phyloP scores from a whole-genome alignment of 1,140 invertebrate genomes.

The Ceratoteleas bidentatus region DNA sequence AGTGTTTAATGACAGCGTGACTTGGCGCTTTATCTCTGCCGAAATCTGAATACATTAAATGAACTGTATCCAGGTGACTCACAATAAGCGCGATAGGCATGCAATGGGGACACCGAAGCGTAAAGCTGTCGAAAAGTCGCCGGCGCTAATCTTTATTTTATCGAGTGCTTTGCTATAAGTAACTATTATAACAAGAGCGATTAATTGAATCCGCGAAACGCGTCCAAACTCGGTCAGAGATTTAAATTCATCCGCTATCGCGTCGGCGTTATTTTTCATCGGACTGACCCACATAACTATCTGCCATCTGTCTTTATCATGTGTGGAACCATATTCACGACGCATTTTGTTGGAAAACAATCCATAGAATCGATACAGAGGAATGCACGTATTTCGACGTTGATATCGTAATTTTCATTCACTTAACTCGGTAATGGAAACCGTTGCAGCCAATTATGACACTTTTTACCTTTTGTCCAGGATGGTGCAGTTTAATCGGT shows the following conservation, averaged over 20 bases:
- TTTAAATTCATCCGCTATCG: conserved; percentile 19
- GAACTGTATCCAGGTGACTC: too few relatives aligned
- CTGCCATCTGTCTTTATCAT: not conserved
- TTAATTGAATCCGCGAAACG: conserved; percentile 19
- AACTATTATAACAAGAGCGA: conserved; percentile 8
- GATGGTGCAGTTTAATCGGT: too few relatives aligned
- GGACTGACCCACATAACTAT: conserved; percentile 9
- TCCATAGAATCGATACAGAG: not conserved
- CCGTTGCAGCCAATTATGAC: too few relatives aligned
- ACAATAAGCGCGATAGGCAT: too few relatives aligned
- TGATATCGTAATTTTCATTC: not conserved
- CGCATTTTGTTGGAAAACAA: not conserved
- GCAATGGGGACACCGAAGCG: too few relatives aligned
- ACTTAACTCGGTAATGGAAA: too few relatives aligned
- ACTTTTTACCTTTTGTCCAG: too few relatives aligned
- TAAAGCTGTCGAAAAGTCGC: too few relatives aligned
- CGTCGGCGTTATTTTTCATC: not conserved
- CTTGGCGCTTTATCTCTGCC: too few relatives aligned
- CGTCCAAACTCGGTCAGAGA: conserved; percentile 25
- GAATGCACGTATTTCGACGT: not conserved
- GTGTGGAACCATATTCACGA: not conserved
- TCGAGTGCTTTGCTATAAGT: not conserved
- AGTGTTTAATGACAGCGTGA: too few relatives aligned
- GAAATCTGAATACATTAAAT: too few relatives aligned
- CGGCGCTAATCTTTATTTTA: too few relatives aligned